Base-by-base conservation (phyloP, 2,113 vertebrate genomes). In the Callopanchax toddi region DNA sequence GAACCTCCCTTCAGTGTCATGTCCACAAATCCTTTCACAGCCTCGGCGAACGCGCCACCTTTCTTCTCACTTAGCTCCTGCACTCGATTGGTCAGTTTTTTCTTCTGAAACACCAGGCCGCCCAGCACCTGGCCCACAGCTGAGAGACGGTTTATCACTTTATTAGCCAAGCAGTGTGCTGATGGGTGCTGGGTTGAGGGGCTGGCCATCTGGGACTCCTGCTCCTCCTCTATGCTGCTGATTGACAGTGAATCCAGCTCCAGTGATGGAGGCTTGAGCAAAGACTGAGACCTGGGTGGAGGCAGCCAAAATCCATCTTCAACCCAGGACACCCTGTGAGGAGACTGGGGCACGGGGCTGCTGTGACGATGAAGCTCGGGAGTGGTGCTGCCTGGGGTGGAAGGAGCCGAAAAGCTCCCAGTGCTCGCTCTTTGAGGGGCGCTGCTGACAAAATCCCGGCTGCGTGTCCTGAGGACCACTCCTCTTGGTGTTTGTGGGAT, bases 261-360 rank as follows among this genome's bases (percentile, higher is more conserved):
- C 20, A 88, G 52, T 8, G 79, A 85, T 1, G 89, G 69, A 1
- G 85, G 79, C 11, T 82, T 62, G 52, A 87, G 80, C 42, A 51
- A 54, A 2, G 84, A 81, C 5, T 61, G 50, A 0, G 36, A 78
- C 6, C 81, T 86, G 12, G 81, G 82, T 1, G 6, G 86, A 11
- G 89, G 86, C 32, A 88, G 53, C 91, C 91, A 93, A 32, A 90
- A 60, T 4, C 87, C 90, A 23, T 87, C 68, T 77, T 95, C 93
- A 0, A 95, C 87, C 95, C 95, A 97, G 29, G 95, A 95, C 37
- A 94, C 94, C 3, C 92, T 78, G 78, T 95, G 93, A 10, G 89
- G 93, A 6, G 89, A 86, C 34, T 79, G 87, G 26, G 72, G 81
- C 0, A 42, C 12, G 0, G 82, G 76, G 62, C 79, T 80, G 54